These are phyloP conservation scores for Tenebrio molitor DNA, from an alignment of 1,140 invertebrate species.

Conservation along the genomic window DNA sequence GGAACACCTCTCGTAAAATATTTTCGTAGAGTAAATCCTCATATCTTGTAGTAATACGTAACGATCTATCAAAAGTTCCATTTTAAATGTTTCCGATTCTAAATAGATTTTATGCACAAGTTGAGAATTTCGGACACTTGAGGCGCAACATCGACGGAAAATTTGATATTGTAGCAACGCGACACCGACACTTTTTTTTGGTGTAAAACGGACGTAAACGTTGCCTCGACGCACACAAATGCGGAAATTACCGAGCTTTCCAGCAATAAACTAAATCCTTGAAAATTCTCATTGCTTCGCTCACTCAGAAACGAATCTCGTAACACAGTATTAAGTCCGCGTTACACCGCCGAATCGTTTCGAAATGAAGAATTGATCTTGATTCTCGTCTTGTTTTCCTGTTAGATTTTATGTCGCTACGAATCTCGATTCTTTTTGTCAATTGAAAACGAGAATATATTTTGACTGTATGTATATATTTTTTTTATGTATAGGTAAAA, in stretches of 20 bases:
- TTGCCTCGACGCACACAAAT: too few species aligned
- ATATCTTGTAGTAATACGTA: conserved; percentile 21
- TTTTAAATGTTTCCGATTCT: background rate
- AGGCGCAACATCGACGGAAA: too few species aligned
- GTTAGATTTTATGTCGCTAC: background rate
- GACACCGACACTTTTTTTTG: too few species aligned
- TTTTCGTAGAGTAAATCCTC: background rate
- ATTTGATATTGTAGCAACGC: too few species aligned
- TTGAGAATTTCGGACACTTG: background rate
- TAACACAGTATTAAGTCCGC: too few species aligned
- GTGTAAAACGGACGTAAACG: too few species aligned
- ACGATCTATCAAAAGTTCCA: background rate
- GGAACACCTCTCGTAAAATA: background rate
- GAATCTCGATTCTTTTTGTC: conserved; percentile 5
- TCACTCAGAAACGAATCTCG: too few species aligned
- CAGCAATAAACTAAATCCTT: too few species aligned
- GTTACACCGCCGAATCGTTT: background rate
- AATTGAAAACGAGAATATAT: conserved; percentile 36
- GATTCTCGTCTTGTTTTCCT: background rate
- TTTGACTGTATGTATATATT: conserved; percentile 41
- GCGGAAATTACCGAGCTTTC: too few species aligned
- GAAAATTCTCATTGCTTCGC: background rate
- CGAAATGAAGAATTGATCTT: background rate
- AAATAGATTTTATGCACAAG: background rate
- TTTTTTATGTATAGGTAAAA: conserved; percentile 36